phyloP scores from a whole-genome alignment of 2,797 vertebrate genomes.

The Bufotes viridis region DNA sequence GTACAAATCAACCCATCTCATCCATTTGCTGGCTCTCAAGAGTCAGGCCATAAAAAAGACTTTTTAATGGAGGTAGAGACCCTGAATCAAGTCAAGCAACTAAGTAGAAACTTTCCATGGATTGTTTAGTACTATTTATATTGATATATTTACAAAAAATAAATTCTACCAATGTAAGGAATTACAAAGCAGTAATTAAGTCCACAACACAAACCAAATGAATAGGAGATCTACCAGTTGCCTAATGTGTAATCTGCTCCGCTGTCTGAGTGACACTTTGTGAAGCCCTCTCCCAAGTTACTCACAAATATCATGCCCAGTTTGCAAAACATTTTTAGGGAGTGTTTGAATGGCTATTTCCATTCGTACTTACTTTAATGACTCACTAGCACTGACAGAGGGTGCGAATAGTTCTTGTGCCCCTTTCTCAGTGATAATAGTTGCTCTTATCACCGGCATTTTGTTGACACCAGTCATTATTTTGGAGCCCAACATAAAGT shows the following conservation, averaged over 20 bases:
- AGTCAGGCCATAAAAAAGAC: background rate
- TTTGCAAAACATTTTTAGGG: background rate
- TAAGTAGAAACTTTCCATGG: no score
- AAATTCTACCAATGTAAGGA: no score
- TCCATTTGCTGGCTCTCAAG: background rate
- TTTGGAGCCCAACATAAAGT: slow-evolving; percentile 88
- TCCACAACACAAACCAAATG: no score
- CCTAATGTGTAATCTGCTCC: no score
- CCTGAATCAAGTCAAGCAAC: background rate
- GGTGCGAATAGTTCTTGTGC: slow-evolving; percentile 82
- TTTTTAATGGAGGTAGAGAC: background rate
- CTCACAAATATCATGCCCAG: background rate
- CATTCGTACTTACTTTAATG: slow-evolving; percentile 48
- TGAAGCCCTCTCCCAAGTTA: background rate
- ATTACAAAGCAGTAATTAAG: no score
- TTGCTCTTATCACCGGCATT: slow-evolving; percentile 83
- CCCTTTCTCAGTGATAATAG: slow-evolving; percentile 92
- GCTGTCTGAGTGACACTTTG: no score
- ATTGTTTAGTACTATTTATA: no score
- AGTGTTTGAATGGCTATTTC: no score
- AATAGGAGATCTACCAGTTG: no score
- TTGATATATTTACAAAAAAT: no score
- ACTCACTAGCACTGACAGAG: slow-evolving; percentile 48
- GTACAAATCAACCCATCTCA: no score
- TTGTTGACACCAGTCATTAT: slow-evolving; percentile 80